Evolutionary conservation across 2,113 vertebrate species (phyloP).

Genomic region (Phylloscopus trochilus): DNA sequence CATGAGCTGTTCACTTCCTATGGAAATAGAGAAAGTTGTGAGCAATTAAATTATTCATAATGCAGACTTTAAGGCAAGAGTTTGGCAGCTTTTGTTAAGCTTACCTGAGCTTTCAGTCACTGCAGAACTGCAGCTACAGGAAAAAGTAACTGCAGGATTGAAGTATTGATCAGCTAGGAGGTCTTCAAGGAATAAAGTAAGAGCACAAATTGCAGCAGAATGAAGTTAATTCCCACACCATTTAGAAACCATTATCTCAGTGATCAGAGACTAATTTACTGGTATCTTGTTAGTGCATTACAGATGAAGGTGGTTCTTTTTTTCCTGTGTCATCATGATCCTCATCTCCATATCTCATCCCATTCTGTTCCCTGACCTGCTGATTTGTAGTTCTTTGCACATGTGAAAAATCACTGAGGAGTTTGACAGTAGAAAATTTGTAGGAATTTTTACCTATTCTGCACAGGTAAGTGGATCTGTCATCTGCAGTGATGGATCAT

Average conservation of each 20-base stretch:
- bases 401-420: neutral
- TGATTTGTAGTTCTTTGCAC: neutral
- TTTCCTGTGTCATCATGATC: neutral
- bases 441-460: neutral
- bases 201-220: neutral
- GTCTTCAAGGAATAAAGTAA: neutral
- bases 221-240: neutral
- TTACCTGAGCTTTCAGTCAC: neutral
- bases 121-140: neutral
- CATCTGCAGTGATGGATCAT: neutral
- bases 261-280: neutral
- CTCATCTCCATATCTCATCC: neutral
- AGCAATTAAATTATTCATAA: neutral
- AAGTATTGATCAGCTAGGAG: neutral
- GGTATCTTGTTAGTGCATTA: neutral
- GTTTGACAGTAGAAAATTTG: neutral
- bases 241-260: neutral
- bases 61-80: neutral
- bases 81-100: neutral
- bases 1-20: neutral
- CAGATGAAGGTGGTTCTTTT: neutral
- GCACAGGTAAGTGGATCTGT: neutral
- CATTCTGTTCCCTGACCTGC: neutral
- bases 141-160: neutral
- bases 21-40: neutral